phyloP scores from a whole-genome alignment of 2,797 vertebrate species.

The Hephaestus fuliginosus region DNA sequence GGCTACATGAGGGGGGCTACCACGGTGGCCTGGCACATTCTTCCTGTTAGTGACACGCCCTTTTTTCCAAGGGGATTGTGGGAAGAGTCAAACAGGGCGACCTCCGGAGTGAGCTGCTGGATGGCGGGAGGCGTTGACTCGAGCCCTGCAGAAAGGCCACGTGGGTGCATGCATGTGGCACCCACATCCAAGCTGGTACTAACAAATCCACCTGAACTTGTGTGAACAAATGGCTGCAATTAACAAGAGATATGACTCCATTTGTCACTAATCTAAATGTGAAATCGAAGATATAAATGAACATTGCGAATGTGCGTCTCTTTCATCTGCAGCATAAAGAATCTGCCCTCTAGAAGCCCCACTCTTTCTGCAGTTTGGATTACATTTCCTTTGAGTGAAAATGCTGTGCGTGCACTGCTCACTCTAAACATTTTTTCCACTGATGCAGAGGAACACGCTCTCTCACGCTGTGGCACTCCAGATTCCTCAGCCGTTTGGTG shows the following conservation, averaged over 20 bases:
- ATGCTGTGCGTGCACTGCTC: conserved; percentile 75
- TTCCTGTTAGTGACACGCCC: conserved; percentile 80
- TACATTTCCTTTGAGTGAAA: conserved; percentile 79
- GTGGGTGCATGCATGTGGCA: conserved; percentile 59
- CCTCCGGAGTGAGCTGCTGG: conserved; percentile 62
- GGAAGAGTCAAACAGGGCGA: conserved; percentile 80
- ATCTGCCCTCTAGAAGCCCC: conserved; percentile 70
- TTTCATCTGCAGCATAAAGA: conserved; percentile 72
- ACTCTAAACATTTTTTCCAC: conserved; percentile 73
- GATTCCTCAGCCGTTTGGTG: conserved; percentile 75
- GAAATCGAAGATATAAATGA: conserved; percentile 63
- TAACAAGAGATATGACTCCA: conserved; percentile 50
- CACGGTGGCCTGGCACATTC: conserved; percentile 85
- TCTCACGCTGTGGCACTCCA: conserved; percentile 71
- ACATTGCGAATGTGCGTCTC: conserved; percentile 54
- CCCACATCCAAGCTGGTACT: conserved; percentile 35
- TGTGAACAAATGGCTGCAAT: conserved; percentile 42
- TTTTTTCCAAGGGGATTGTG: conserved; percentile 82
- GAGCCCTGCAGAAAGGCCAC: conserved; percentile 60
- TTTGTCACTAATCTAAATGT: conserved; percentile 58
- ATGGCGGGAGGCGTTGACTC: conserved; percentile 59
- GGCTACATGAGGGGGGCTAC: conserved; percentile 54
- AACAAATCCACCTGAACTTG: conserved; percentile 38
- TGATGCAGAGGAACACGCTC: conserved; percentile 74
- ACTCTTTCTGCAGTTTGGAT: conserved; percentile 72